Conservation (phyloP, 2,888 invertebrate species). For the Vannuccia rotundouncinata region DNA sequence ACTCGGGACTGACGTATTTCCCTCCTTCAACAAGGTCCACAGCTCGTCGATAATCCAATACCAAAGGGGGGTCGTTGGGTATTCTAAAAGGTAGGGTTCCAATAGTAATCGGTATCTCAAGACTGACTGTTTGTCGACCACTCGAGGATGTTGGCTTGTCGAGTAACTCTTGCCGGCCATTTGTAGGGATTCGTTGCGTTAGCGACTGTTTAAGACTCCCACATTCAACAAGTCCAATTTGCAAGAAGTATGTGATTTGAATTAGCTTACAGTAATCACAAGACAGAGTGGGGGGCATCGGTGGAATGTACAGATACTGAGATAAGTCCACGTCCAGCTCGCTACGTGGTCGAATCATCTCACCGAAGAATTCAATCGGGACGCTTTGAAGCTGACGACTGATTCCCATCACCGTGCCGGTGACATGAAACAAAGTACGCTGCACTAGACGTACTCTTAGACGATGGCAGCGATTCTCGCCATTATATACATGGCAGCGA, state of each 20-base stretch:
- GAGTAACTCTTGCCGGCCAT: not conserved
- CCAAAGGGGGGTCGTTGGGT: conserved; percentile 50
- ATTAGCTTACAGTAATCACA: conserved; percentile 67
- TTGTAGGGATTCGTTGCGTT: not conserved
- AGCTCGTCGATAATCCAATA: conserved; percentile 65
- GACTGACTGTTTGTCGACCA: conserved; percentile 1
- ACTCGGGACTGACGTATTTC: conserved; percentile 70
- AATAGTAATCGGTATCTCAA: conserved; percentile 70
- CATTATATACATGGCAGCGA: conserved; percentile 67
- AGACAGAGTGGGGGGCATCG: conserved; percentile 67
- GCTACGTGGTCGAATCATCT: conserved; percentile 14
- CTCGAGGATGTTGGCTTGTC: not conserved
- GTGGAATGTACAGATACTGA: conserved; percentile 64
- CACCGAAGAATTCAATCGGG: conserved; percentile 64
- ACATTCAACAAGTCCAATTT: conserved; percentile 58
- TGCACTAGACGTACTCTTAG: conserved; percentile 63
- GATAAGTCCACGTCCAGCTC: not conserved
- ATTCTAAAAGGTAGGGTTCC: conserved; percentile 65
- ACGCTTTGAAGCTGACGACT: conserved; percentile 65
- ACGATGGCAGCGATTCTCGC: conserved; percentile 61
- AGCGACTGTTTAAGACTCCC: not conserved
- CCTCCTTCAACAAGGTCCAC: conserved; percentile 70
- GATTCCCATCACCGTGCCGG: conserved; percentile 67
- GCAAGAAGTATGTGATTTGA: conserved; percentile 68
- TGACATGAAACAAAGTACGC: conserved; percentile 70